These are phyloP conservation scores for Hydrolagus affinis DNA, from an alignment of 2,113 vertebrate genomes.

Conservation along the genomic window DNA sequence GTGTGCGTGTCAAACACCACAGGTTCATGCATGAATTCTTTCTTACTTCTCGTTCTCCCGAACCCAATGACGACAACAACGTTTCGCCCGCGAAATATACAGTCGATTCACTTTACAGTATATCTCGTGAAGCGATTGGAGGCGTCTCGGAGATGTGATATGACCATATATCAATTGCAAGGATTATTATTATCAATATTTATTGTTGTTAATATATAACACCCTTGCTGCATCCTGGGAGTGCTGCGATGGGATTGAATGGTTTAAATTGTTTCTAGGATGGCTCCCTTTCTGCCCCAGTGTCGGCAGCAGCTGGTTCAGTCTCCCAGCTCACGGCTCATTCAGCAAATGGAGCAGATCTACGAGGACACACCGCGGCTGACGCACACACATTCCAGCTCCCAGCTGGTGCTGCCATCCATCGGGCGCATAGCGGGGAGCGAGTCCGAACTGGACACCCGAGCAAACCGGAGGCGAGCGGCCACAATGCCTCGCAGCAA, in stretches of 20 bases:
- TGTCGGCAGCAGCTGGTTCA: constrained; percentile 32
- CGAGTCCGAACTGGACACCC: constrained; percentile 35
- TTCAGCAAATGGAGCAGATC: constrained; percentile 34
- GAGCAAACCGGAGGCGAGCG: constrained; percentile 33
- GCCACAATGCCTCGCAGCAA: constrained; percentile 41
- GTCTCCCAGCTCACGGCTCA: constrained; percentile 35
- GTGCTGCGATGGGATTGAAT: not conserved
- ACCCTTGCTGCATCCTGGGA: too few relatives aligned
- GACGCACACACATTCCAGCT: constrained; percentile 36
- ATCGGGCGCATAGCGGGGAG: constrained; percentile 41
- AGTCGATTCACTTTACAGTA: too few relatives aligned
- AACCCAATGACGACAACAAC: too few relatives aligned
- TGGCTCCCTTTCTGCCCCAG: constrained; percentile 33
- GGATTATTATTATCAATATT: too few relatives aligned
- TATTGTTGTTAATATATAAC: too few relatives aligned
- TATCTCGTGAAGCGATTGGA: too few relatives aligned
- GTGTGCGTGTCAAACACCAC: too few relatives aligned
- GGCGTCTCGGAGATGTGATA: too few relatives aligned
- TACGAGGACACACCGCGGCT: constrained; percentile 34
- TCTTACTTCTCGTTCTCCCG: too few relatives aligned
- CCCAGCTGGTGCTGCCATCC: constrained; percentile 53
- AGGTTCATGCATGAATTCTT: too few relatives aligned
- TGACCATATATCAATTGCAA: too few relatives aligned
- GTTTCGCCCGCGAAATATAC: too few relatives aligned
- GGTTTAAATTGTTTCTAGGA: constrained; percentile 40